A percentile compares a stretch with the other conserved stretches of the same genome.
Evolutionary conservation across 2,888 invertebrate species (phyloP).

Genomic region (Heterodera filipjevi): DNA sequence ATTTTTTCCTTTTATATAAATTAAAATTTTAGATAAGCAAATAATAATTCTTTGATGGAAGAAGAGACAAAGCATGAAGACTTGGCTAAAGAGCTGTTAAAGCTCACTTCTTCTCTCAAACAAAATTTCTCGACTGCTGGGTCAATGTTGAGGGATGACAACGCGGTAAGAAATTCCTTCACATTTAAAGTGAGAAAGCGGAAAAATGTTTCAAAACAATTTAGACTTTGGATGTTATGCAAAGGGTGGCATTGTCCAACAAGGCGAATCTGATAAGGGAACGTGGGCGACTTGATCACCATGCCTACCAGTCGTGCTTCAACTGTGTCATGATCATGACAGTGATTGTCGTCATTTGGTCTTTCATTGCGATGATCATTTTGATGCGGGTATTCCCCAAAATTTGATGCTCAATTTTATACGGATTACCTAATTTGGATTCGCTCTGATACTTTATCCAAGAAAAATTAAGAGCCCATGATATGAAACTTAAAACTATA

Average conservation of each 20-base stretch:
- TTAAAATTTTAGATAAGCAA: no score
- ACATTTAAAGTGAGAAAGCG: no score
- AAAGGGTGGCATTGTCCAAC: conserved; percentile 49
- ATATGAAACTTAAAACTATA: no score
- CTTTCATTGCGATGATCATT: conserved; percentile 49
- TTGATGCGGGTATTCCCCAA: conserved; percentile 51
- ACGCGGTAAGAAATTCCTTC: conserved; percentile 60
- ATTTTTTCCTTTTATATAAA: neutral
- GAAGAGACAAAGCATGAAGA: conserved; percentile 82
- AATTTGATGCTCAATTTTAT: neutral
- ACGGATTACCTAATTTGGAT: no score
- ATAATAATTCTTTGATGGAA: conserved; percentile 21
- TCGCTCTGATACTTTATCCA: neutral
- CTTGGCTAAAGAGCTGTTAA: conserved; percentile 90
- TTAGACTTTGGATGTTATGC: conserved; percentile 50
- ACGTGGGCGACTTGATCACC: conserved; percentile 51
- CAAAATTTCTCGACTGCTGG: conserved; percentile 88
- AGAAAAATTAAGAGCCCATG: no score
- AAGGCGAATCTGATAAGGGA: conserved; percentile 48
- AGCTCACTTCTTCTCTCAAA: conserved; percentile 82
- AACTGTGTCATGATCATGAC: conserved; percentile 57
- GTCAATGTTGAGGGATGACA: conserved; percentile 85
- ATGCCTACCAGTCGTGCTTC: conserved; percentile 56
- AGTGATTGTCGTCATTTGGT: conserved; percentile 55
- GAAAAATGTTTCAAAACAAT: neutral